Evolutionary conservation across 2,797 vertebrate genomes (phyloP).

Genomic region (Typhlichthys subterraneus): DNA sequence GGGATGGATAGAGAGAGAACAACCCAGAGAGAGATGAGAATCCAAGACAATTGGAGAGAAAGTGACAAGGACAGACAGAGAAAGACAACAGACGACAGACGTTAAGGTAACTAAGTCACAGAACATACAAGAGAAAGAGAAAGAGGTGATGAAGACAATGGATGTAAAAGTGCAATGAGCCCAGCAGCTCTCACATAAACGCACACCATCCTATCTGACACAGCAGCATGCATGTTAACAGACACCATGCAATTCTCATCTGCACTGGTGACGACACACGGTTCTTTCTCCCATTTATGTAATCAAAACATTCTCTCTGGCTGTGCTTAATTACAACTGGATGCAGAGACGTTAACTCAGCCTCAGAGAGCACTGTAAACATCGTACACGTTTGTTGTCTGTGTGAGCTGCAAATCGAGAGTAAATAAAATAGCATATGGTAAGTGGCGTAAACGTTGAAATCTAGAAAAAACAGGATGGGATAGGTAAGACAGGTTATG

Average conservation of each 20-base stretch:
- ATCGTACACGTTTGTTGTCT: constrained; percentile 18
- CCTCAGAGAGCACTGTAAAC: constrained; percentile 17
- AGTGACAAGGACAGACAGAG: not conserved
- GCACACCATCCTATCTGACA: not conserved
- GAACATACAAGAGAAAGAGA: not conserved
- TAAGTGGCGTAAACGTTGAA: not conserved
- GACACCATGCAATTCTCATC: constrained; percentile 4
- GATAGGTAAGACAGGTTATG: not conserved
- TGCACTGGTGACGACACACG: not conserved
- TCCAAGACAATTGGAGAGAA: constrained; percentile 3
- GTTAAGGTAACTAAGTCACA: not conserved
- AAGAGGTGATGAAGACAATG: not conserved
- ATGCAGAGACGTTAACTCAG: constrained; percentile 23
- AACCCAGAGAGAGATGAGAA: constrained; percentile 1
- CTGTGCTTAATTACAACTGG: constrained; percentile 22
- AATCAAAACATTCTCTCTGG: constrained; percentile 31
- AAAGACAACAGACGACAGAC: not conserved
- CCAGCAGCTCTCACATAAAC: constrained; percentile 2
- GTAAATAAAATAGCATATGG: not conserved
- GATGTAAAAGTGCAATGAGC: constrained; percentile 21
- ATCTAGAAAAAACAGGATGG: constrained; percentile 4
- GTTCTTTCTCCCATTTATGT: constrained; percentile 18
- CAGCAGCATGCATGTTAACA: not conserved
- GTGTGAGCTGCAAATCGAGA: constrained; percentile 9
- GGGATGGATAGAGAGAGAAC: not conserved